phyloP scores from a whole-genome alignment of 1,140 invertebrate species.

The Drosophila tani region DNA sequence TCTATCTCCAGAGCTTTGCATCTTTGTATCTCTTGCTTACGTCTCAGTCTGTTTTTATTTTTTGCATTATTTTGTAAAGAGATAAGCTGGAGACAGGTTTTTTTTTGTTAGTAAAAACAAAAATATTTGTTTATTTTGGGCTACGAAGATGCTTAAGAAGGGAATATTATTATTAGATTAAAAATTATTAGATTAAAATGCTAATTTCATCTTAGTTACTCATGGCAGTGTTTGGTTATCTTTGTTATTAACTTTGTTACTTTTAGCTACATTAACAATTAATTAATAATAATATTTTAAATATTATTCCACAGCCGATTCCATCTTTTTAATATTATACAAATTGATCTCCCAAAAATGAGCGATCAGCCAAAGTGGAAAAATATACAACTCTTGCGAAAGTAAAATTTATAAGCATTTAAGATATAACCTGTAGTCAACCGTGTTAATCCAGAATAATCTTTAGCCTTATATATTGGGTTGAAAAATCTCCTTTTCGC shows the following conservation, averaged over 20 bases:
- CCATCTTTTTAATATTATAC: no score
- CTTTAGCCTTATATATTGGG: neutral
- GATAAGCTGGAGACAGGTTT: neutral
- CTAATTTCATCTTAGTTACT: no score
- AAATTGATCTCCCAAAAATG: no score
- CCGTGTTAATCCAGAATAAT: neutral
- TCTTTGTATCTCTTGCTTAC: conserved; percentile 20
- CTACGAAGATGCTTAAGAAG: neutral
- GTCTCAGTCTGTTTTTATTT: neutral
- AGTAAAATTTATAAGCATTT: no score
- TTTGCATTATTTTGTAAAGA: neutral
- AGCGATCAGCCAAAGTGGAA: no score
- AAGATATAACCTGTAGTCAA: no score
- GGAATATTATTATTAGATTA: neutral
- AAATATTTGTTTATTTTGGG: neutral
- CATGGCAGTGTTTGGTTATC: neutral
- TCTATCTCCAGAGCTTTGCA: conserved; percentile 14
- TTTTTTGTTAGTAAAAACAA: neutral
- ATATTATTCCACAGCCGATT: no score
- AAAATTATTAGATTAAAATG: no score
- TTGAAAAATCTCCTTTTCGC: neutral
- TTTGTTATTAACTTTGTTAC: neutral
- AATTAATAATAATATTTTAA: no score
- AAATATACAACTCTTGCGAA: no score
- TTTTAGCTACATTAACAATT: no score